Evolutionary conservation across 1,140 invertebrate genomes (phyloP).

Genomic region (Ostrea denselamellosa): DNA sequence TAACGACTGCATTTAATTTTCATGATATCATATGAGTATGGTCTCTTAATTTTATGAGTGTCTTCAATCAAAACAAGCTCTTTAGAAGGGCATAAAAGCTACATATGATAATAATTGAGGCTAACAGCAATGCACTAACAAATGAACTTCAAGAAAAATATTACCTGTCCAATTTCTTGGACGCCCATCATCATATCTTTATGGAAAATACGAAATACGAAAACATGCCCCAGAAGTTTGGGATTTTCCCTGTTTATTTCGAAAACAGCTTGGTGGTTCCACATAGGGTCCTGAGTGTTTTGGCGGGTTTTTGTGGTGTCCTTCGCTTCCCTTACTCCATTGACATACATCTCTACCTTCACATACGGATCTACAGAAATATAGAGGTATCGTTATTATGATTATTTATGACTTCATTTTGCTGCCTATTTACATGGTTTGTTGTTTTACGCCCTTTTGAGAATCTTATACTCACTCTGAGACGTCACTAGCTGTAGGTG

Average conservation of each 20-base stretch:
- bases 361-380: conserved; percentile 72
- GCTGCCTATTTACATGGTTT: too few species aligned
- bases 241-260: conserved; percentile 76
- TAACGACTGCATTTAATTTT: too few species aligned
- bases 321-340: conserved; percentile 73
- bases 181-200: conserved; percentile 77
- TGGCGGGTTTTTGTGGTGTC: conserved; percentile 74
- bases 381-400: not conserved
- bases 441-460: too few species aligned
- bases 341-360: conserved; percentile 76
- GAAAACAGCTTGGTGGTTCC: conserved; percentile 75
- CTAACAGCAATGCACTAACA: too few species aligned
- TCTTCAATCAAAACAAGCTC: too few species aligned
- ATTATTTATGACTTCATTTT: not conserved
- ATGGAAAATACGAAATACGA: conserved; percentile 74
- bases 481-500: too few species aligned
- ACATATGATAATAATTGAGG: too few species aligned
- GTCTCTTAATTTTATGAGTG: too few species aligned
- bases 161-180: conserved; percentile 75
- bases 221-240: conserved; percentile 74
- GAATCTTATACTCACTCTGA: too few species aligned
- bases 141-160: too few species aligned
- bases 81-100: too few species aligned
- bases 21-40: too few species aligned
- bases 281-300: conserved; percentile 74